Evolutionary conservation across 2,888 invertebrate species (phyloP).

Genomic region (Hemithea aestivaria): DNA sequence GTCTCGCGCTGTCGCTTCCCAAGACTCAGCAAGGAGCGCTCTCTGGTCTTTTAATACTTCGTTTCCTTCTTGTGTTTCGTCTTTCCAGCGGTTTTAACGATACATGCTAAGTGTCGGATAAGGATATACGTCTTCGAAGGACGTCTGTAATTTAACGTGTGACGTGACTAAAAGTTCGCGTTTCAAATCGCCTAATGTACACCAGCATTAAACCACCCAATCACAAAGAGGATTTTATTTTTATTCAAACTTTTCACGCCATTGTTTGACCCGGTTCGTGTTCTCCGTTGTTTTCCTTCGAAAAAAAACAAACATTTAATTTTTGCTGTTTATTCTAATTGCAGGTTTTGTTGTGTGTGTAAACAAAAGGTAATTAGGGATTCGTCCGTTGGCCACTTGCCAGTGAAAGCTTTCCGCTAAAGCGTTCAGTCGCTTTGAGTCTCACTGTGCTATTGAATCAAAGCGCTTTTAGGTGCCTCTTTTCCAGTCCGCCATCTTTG

Average conservation of each 20-base stretch:
- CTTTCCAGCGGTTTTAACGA: no score
- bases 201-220: slow-evolving; percentile 11
- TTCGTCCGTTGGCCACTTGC: slow-evolving; percentile 22
- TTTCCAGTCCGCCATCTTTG: background rate
- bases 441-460: slow-evolving; percentile 1
- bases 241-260: slow-evolving; percentile 15
- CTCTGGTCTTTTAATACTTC: no score
- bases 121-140: no score
- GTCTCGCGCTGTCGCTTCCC: no score
- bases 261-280: slow-evolving; percentile 9
- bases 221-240: slow-evolving; percentile 11
- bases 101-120: no score
- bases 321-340: slow-evolving; percentile 38
- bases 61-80: no score
- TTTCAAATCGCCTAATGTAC: no score
- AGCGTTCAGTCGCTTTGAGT: slow-evolving; percentile 19
- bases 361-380: slow-evolving; percentile 37
- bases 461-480: slow-evolving; percentile 4
- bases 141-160: no score
- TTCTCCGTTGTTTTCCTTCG: slow-evolving; percentile 22
- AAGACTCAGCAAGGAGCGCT: no score
- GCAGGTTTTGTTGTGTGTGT: slow-evolving; percentile 34
- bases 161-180: no score
- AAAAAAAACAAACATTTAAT: slow-evolving; percentile 29
- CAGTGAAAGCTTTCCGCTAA: slow-evolving; percentile 24